Conservation (phyloP, 2,797 vertebrate species). For the Anguilla obscura region DNA sequence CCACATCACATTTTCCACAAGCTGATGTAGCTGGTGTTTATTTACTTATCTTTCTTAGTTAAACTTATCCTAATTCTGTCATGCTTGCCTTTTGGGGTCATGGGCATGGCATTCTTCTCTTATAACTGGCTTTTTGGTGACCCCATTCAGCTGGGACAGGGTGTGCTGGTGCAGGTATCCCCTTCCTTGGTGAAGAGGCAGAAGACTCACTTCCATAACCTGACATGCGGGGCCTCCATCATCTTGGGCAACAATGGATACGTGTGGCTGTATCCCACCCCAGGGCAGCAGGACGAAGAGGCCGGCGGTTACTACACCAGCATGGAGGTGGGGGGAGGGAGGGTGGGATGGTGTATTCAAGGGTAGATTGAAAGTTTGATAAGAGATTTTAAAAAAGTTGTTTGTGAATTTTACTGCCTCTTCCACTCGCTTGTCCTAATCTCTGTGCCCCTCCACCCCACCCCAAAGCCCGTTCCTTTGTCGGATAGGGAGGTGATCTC, state of each 20-base stretch:
- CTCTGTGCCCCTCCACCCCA: neutral
- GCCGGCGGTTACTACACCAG: constrained; percentile 85
- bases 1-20: neutral
- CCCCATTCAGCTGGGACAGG: constrained; percentile 83
- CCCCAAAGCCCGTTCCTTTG: constrained; percentile 79
- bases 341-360: neutral
- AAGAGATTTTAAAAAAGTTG: neutral
- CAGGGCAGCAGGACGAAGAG: constrained; percentile 83
- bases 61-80: neutral
- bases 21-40: neutral
- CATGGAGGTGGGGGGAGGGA: constrained; percentile 75
- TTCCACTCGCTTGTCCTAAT: neutral
- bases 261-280: constrained; percentile 93
- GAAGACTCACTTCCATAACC: constrained; percentile 96
- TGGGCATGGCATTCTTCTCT: neutral
- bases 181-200: constrained; percentile 94
- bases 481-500: constrained; percentile 94
- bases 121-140: neutral
- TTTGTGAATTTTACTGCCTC: neutral
- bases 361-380: neutral
- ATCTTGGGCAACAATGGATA: constrained; percentile 95
- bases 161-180: constrained; percentile 89
- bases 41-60: neutral
- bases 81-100: neutral
- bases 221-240: constrained; percentile 90